Base-by-base conservation (phyloP, 2,113 vertebrate genomes). In the Xenus cinereus region DNA sequence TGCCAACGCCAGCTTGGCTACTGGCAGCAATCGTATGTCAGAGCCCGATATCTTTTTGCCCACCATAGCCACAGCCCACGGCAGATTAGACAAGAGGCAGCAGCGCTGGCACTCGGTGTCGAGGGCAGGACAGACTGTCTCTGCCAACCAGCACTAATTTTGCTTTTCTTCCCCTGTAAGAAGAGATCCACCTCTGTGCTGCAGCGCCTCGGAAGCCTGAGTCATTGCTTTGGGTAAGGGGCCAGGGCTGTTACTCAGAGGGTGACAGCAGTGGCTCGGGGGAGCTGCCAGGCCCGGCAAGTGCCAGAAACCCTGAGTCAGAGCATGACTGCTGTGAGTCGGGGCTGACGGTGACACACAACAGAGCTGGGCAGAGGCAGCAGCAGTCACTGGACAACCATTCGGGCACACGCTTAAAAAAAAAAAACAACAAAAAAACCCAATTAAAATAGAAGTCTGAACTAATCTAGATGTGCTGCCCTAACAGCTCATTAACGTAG, bases 221-320 rank as follows among this genome's bases (percentile, higher is more conserved):
- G 92, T 97, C 97, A 95, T 7, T 15, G 62, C 62, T 45, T 7
- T 46, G 84, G 74, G 81, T 14, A 41, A 93, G 77, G 91, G 93
- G 84, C 87, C 84, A 73, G 89, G 64, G 89, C 84, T 4, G 7
- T 97, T 97, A 97, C 94, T 96, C 95, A 96, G 74, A 90, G 20
- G 54, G 90, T 92, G 94, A 95, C 95, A 92, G 83, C 85, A 87
- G n/a, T 62, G 74, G 33, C 54, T 64, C 32, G 2, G 1, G 1
- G 64, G 75, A 80, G 57, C 86, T 60, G 57, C 0, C 19, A 57
- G 27, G 54, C 46, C 87, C 59, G 48, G 57, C 18, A 35, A 79
- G 57, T 77, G 93, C 90, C 93, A 97, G 72, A 83, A 96, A 89
- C 46, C 74, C 86, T 83, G 96, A 92, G 93, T 96, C 90, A 97